Evolutionary conservation across 1,140 invertebrate species (phyloP), one percentile per base, ranked within the genome.

Genomic region (Idris sp.): DNA sequence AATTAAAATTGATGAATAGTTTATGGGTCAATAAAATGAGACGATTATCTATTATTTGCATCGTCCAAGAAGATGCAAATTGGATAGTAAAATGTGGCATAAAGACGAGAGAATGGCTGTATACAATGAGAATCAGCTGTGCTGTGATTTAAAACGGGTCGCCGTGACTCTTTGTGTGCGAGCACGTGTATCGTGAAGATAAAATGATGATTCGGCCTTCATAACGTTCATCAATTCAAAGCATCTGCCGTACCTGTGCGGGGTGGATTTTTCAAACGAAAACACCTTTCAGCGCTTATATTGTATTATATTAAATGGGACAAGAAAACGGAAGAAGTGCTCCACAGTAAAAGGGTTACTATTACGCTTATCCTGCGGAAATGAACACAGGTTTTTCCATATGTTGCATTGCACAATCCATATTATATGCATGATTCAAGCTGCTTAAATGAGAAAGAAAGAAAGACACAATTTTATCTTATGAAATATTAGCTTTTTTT

Each of bases 161-260:
- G 33, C 36, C 69, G 33, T 40, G 15, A 31, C 38, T 53, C 59
- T 73, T 73, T 65, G 53, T 73, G 46, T 46, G 33, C 16, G 38
- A 51, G 31, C 69, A 65, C 69, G 69, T 61, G 61, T 41, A 33
- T 44, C 36, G 13, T 13, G 15, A 16, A 65, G 53, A 73, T 58
- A 73, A 43, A 53, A 59, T 46, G 59, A 73, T 65, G 69, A 65
- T 51, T 65, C 69, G 69, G 25, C 69, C 68, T 73, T 65, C 69
- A 25, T 74, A 74, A 74, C 71, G 71, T 74, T 40, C 56, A 40
- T 28, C 61, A 53, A 53, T 38, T 40, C 36, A 14, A 33, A 40
- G 69, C 69, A 74, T 74, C 69, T 74, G 69, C 54, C 61, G 25
- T 64, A 49, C 71, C 54, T 71, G 67, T 62, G 44, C 67, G 38